These are phyloP conservation scores for Acrocyrtus sp. DNA, from an alignment of 2,888 invertebrate species.

Conservation along the genomic window DNA sequence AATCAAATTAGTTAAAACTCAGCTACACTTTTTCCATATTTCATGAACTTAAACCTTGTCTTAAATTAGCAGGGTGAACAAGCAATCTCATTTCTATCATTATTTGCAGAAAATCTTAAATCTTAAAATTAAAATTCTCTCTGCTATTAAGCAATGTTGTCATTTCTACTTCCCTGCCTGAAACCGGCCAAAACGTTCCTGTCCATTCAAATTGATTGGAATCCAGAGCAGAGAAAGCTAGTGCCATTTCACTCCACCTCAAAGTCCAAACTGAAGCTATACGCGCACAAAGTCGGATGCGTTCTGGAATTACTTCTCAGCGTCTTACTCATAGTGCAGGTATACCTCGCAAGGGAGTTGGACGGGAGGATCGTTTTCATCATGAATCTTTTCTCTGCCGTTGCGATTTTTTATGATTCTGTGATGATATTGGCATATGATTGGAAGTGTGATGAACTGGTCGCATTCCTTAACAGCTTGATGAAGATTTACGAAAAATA, in stretches of 20 bases:
- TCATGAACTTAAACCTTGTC: no score
- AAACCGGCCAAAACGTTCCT: neutral
- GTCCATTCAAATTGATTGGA: neutral
- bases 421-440: neutral
- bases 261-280: neutral
- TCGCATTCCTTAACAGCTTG: neutral
- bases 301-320: neutral
- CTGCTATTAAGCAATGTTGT: no score
- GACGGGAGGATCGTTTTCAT: neutral
- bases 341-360: neutral
- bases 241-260: neutral
- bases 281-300: neutral
- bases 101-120: neutral
- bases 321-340: neutral
- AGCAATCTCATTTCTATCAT: neutral
- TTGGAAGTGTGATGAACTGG: neutral
- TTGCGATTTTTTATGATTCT: neutral
- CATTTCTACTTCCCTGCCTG: neutral
- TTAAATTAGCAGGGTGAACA: no score
- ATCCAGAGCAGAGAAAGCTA: neutral
- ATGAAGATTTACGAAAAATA: neutral
- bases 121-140: neutral
- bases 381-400: neutral
- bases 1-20: no score
- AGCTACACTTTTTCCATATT: no score